Evolutionary conservation across 2,888 invertebrate genomes (phyloP), one percentile per base, ranked within the genome.

Genomic region (Nephrocerus scutellatus): DNA sequence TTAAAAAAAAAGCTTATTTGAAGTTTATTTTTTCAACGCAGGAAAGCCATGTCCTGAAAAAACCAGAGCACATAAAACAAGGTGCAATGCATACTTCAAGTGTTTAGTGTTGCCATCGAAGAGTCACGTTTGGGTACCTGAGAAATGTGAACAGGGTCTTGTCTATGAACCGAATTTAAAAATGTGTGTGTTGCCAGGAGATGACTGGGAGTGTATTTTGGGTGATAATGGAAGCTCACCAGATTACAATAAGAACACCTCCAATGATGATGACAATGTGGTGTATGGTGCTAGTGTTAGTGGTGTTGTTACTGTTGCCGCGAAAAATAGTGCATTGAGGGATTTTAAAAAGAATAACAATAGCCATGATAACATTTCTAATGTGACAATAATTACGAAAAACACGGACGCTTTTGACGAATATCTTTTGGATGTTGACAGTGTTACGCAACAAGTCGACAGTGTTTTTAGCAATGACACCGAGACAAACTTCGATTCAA

Each of bases 181-280:
- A n/a, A 54, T 59, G 20, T 69, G 68, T 44, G 68, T 68, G 8
- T 31, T 69, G 21, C 65, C 68, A 4, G 67, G 56, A n/a, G 68
- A 68, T 20, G 62, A 69, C 36, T 69, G 69, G 69, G 70, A 69
- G 31, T 69, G 69, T 44, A 44, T 52, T 7, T 49, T 59, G 4
- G 53, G 52, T 3, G 62, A 60, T 24, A 26, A n/a, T n/a, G n/a
- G n/a, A n/a, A n/a, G n/a, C n/a, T n/a, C n/a, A n/a, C n/a, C n/a
- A n/a, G n/a, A n/a, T n/a, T n/a, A 14, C 1, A 38, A 33, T 14
- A 36, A 32, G 21, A 33, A 18, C n/a, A 36, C 32, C 34, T 31
- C 35, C 6, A 7, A 10, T 6, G 51, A 47, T 26, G 55, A 62
- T n/a, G 54, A 49, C 15, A 53, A 54, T 30, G 51, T 64, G 20